Conservation (phyloP, 1,140 invertebrate genomes). For the Drosophila virilis region DNA sequence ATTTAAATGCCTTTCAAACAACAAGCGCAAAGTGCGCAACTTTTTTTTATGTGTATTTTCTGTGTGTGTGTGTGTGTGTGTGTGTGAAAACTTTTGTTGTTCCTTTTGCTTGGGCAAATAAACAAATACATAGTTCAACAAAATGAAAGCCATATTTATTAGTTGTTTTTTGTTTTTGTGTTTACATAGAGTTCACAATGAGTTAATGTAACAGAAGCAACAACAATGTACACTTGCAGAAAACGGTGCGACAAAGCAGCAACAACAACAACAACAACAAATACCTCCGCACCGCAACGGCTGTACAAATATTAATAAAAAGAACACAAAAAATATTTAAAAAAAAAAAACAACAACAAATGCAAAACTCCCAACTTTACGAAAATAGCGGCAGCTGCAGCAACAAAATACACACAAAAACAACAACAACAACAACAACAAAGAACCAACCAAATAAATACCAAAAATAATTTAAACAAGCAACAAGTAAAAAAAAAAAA, state of each 20-base stretch:
- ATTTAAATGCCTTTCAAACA: constrained; percentile 41
- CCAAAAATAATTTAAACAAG: constrained; percentile 52
- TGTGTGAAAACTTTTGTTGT: neutral
- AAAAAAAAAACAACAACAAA: constrained; percentile 16
- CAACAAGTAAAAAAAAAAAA: constrained; percentile 16
- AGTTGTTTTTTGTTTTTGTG: constrained; percentile 23
- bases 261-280: constrained; percentile 28
- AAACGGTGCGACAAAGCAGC: constrained; percentile 30
- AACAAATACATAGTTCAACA: neutral
- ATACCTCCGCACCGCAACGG: constrained; percentile 43
- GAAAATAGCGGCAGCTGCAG: constrained; percentile 49
- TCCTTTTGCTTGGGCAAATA: constrained; percentile 10
- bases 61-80: neutral
- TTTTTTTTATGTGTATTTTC: constrained; percentile 10
- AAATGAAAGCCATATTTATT: neutral
- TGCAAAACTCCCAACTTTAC: constrained; percentile 19
- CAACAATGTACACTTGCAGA: constrained; percentile 39
- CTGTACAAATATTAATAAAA: constrained; percentile 51
- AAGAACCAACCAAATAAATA: constrained; percentile 34
- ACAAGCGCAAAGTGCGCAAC: constrained; percentile 23
- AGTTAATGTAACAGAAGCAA: constrained; percentile 30
- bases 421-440: constrained; percentile 1
- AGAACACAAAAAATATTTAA: constrained; percentile 5
- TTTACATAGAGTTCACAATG: constrained; percentile 29
- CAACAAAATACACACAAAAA: constrained; percentile 24